Base-by-base conservation (phyloP, 2,797 vertebrate species). In the Anas capensis region DNA sequence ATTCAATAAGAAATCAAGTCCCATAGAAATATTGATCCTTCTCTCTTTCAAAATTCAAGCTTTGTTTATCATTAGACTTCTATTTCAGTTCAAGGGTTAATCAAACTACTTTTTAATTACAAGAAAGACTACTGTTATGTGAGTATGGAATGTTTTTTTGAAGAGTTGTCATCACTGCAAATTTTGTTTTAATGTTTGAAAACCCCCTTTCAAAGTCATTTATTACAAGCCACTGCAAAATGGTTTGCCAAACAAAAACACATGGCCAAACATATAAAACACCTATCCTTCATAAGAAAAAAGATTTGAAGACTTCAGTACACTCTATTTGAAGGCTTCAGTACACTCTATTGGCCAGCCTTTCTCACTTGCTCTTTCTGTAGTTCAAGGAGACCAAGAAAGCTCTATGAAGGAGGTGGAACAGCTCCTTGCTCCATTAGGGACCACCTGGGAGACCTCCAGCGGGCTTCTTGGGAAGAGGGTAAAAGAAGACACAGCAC, bases 21-120 rank as follows among this genome's bases (percentile, higher is more conserved):
- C 15, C 33, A 38, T 0, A 0, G 24, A 78, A 78, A 86, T 12
- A 29, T 0, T n/a, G 12, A 21, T 78, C 2, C 24, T 68, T 31
- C 11, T 46, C 21, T 29, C 8, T 49, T 82, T 31, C 13, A 85
- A 49, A 72, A 36, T 8, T 44, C 38, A 71, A 58, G 8, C 2
- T 70, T 33, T 49, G 5, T 20, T 49, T 76, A 12, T 23, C 13
- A 11, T 27, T 33, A 14, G 42, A 24, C 7, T 71, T 83, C 36
- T 20, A 12, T 27, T 64, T 56, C 18, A 16, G 7, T 24, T 48
- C 15, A 65, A 65, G 18, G 62, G 10, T 19, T n/a, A 8, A 82
- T 57, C 29, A 42, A 27, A 19, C 65, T 38, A 60, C 16, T 40
- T 81, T 5, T 38, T 42, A 40, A 29, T 49, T 65, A 36, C 0